phyloP scores from a whole-genome alignment of 2,113 vertebrate species.

The Engystomops pustulosus region DNA sequence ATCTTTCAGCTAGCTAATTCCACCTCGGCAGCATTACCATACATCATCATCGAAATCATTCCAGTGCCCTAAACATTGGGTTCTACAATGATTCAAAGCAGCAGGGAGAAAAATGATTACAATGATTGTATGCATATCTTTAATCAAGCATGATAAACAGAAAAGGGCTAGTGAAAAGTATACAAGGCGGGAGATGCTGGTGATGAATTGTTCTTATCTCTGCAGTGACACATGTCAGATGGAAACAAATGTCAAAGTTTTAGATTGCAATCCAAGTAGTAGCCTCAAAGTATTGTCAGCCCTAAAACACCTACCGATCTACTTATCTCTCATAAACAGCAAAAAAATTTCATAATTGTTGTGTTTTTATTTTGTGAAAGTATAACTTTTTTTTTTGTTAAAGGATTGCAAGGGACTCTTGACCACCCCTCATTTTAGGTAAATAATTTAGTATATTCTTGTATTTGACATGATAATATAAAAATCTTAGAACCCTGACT shows the following conservation, averaged over 20 bases:
- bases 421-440: no score
- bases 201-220: slow-evolving; percentile 58
- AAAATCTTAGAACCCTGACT: no score
- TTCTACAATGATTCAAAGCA: slow-evolving; percentile 50
- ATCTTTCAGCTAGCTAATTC: slow-evolving; percentile 32
- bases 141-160: slow-evolving; percentile 53
- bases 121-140: slow-evolving; percentile 58
- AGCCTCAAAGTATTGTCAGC: not conserved
- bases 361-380: no score
- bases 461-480: no score
- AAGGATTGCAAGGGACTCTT: no score
- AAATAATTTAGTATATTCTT: no score
- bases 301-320: not conserved
- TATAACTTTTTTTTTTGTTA: no score
- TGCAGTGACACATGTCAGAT: slow-evolving; percentile 44
- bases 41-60: slow-evolving; percentile 57
- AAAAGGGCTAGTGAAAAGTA: slow-evolving; percentile 24
- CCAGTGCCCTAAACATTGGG: slow-evolving; percentile 50
- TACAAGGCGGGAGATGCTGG: not conserved
- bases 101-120: slow-evolving; percentile 54
- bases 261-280: not conserved
- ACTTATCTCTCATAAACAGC: no score
- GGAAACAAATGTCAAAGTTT: slow-evolving; percentile 24
- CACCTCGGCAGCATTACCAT: slow-evolving; percentile 40
- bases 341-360: no score